phyloP scores from a whole-genome alignment of 2,888 invertebrate species.

The Cerceris ruficornis region DNA sequence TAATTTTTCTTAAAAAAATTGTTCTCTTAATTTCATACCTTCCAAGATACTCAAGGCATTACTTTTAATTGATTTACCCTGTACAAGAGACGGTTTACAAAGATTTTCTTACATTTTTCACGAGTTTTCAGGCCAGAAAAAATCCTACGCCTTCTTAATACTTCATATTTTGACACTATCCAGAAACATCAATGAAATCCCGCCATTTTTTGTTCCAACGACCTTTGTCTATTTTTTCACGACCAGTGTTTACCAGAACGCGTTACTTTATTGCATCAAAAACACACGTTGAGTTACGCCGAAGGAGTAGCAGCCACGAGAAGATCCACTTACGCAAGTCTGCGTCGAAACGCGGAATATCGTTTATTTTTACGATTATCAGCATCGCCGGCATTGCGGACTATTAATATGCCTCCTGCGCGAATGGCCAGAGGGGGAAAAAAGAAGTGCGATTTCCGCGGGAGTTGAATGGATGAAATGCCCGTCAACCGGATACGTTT shows the following conservation, averaged over 20 bases:
- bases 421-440: conserved; percentile 15
- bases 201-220: not conserved
- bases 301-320: conserved; percentile 26
- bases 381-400: conserved; percentile 37
- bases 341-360: conserved; percentile 28
- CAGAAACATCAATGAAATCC: not conserved
- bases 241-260: conserved; percentile 28
- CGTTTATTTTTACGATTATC: conserved; percentile 68
- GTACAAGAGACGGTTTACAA: too few relatives aligned
- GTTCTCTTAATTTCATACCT: too few relatives aligned
- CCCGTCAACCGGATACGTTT: not conserved
- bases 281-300: conserved; percentile 31
- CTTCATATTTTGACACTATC: too few relatives aligned
- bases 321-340: conserved; percentile 53
- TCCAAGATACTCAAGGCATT: too few relatives aligned
- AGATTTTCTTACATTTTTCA: too few relatives aligned
- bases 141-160: too few relatives aligned
- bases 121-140: too few relatives aligned
- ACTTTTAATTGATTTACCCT: too few relatives aligned
- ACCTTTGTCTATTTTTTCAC: conserved; percentile 39
- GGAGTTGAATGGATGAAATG: conserved; percentile 12
- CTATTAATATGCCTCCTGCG: conserved; percentile 61
- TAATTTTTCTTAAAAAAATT: too few relatives aligned
- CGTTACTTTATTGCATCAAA: conserved; percentile 51
- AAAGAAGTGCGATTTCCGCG: conserved; percentile 19